These are phyloP conservation scores for Melanostoma mellinum DNA, from an alignment of 2,888 invertebrate species.

Conservation along the genomic window DNA sequence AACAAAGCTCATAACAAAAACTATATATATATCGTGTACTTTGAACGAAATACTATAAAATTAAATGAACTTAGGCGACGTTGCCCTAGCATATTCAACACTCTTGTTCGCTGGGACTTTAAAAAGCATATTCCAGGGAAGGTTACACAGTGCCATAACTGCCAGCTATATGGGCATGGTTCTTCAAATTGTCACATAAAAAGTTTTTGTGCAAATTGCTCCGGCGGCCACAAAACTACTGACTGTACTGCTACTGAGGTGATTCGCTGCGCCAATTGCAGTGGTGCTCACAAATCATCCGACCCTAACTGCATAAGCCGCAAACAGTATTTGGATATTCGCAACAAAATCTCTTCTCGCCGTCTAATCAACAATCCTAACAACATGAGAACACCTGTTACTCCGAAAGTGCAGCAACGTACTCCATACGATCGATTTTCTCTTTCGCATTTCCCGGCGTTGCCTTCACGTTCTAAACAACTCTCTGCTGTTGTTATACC, in stretches of 20 bases:
- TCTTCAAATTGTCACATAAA: not conserved
- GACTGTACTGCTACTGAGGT: no score
- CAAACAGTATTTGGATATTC: no score
- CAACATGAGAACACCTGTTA: no score
- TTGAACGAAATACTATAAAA: not conserved
- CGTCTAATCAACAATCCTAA: not conserved
- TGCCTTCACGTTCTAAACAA: not conserved
- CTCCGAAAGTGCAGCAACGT: no score
- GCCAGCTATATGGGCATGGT: not conserved
- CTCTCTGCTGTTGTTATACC: not conserved
- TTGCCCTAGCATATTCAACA: not conserved
- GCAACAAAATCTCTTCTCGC: no score
- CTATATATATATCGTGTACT: no score
- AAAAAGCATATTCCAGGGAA: not conserved
- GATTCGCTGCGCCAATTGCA: not conserved
- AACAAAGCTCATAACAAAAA: no score
- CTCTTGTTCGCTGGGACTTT: not conserved
- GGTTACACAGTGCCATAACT: not conserved
- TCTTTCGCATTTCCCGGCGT: not conserved
- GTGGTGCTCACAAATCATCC: constrained; percentile 1
- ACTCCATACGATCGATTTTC: no score
- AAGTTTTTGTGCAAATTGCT: no score
- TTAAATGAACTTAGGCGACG: not conserved
- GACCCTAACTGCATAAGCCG: not conserved
- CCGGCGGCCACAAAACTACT: no score